Base-by-base conservation (phyloP, 2,113 vertebrate genomes). In the Lutjanus erythropterus region DNA sequence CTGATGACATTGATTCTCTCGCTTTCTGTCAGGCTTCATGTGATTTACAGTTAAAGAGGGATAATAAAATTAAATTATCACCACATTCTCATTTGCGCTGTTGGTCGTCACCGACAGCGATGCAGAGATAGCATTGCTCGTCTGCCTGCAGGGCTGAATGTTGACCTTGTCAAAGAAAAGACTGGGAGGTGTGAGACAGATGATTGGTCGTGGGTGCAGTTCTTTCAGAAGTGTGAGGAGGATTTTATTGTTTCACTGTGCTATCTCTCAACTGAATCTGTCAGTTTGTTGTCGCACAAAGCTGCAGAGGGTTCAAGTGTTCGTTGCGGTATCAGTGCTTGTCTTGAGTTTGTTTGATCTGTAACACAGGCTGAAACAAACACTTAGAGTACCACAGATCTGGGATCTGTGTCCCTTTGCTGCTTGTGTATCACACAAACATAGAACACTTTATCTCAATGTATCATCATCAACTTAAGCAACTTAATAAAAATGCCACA, bases 41-140 rank as follows among this genome's bases (percentile, higher is more conserved):
- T 88, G 85, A 92, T 92, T 91, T 91, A 88, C 71, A 85, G 75
- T 82, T 83, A 89, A 87, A 91, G 2, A 4, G 61, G 37, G 16
- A 87, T 80, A 66, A 82, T 84, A 80, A 88, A 89, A 77, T 90
- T 77, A 75, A 85, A 83, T 83, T 91, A 89, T 79, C 41, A 67
- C 19, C 81, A 79, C 79, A 71, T 89, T 91, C 84, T 86, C 91
- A 94, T 86, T 83, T 92, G 87, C 75, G 23, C 75, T 83, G 71
- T 78, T 79, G 73, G 71, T 82, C 58, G 68, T 68, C 60, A 56
- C 67, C 90, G 89, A 86, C 75, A 84, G 78, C 27, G 12, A n/a
- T 10, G 25, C 44, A 77, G 81, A 62, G 56, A 50, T 83, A 21
- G 49, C 67, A 58, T 27, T 39, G 44, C 78, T 11, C 39, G 52